These are phyloP conservation scores for Lamellibrachia luymesi DNA, from an alignment of 1,140 invertebrate genomes.

Conservation along the genomic window DNA sequence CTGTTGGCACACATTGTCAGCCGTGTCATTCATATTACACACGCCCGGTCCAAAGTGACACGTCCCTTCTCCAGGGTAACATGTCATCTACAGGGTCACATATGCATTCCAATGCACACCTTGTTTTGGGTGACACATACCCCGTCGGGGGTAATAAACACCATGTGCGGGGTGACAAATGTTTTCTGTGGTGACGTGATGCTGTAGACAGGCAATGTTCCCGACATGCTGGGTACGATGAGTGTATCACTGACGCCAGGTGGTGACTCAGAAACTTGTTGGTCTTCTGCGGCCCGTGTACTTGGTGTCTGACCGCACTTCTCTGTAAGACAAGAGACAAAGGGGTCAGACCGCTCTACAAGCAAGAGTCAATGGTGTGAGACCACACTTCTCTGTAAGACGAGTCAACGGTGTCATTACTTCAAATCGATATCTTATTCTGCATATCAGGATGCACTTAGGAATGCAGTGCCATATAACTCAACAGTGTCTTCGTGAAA, in stretches of 20 bases:
- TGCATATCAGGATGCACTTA: no score
- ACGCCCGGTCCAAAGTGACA: not conserved
- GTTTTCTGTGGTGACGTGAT: no score
- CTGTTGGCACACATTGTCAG: not conserved
- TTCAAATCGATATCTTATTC: no score
- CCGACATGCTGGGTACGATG: not conserved
- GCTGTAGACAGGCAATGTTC: no score
- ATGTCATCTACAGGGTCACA: not conserved
- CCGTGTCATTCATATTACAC: not conserved
- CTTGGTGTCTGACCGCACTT: constrained; percentile 55
- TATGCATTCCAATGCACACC: not conserved
- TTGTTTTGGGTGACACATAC: no score
- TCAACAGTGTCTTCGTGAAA: no score
- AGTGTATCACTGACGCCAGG: not conserved
- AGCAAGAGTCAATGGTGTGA: not conserved
- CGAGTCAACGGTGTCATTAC: not conserved
- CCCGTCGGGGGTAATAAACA: no score
- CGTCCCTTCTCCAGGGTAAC: not conserved
- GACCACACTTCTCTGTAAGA: constrained; percentile 27
- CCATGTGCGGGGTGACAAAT: no score
- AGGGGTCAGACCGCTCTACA: not conserved
- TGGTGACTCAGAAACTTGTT: not conserved
- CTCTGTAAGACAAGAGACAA: constrained; percentile 2
- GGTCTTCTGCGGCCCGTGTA: constrained; percentile 58
- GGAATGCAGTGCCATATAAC: no score